Base-by-base conservation (phyloP, 2,113 vertebrate genomes). In the Lanius collurio region DNA sequence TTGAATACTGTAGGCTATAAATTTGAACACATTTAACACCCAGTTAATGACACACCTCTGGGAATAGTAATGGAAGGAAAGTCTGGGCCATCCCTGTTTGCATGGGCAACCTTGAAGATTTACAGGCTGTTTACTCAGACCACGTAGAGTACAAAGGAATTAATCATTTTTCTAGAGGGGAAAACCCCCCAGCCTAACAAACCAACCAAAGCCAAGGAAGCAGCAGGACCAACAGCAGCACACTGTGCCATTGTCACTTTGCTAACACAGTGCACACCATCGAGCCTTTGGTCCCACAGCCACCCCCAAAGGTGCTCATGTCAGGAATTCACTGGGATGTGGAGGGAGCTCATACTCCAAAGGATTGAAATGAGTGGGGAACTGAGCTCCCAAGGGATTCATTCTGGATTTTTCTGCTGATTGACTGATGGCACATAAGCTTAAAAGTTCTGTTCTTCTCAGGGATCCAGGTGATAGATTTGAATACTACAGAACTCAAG, bases 11-110 rank as follows among this genome's bases (percentile, higher is more conserved):
- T 60, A 81, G 74, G 77, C 60, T 78, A 80, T 91, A 93, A 93
- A 92, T 96, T 89, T 89, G 63, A 92, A 77, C 33, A 91, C 28
- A 42, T 90, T 89, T 87, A 95, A 81, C 76, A 78, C 24, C 24
- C 60, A 49, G 56, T 90, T 95, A 93, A 94, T 53, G 42, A 59
- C n/a, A 75, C 13, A 64, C 28, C 47, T 85, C 57, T 81, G 47
- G 64, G 90, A 93, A 90, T 14, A 27, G 17, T 37, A 55, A 83
- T 78, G 47, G 67, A 68, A 83, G 26, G 8, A 27, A 56, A 70
- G 27, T 7, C 59, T 68, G 35, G 15, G 15, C 27, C 28, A 10
- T 44, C 59, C 5, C 4, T 89, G 47, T 79, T 79, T 79, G 14
- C 33, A 27, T 30, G 46, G 22, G 55, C 56, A 74, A 10, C 17